Evolutionary conservation across 2,888 invertebrate genomes (phyloP).

Genomic region (Cosmia pyralina): DNA sequence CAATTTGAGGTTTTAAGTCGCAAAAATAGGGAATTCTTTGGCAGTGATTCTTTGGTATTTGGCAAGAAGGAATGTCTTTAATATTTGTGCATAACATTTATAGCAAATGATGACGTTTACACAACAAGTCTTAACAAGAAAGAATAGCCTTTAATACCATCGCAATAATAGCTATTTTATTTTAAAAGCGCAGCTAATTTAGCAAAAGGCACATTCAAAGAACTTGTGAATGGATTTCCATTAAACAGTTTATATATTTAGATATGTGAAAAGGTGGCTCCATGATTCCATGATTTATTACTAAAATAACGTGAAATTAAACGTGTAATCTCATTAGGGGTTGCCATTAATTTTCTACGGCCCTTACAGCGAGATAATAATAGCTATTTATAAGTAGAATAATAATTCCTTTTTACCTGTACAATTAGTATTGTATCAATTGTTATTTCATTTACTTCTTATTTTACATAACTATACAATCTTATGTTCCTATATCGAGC

Average conservation of each 20-base stretch:
- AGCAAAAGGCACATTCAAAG: constrained; percentile 63
- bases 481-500: constrained; percentile 72
- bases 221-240: constrained; percentile 37
- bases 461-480: constrained; percentile 74
- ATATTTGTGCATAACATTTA: constrained; percentile 54
- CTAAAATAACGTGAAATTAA: constrained; percentile 13
- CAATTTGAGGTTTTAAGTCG: constrained; percentile 30
- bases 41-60: constrained; percentile 61
- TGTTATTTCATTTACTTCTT: constrained; percentile 60
- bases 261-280: constrained; percentile 46
- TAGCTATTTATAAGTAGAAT: constrained; percentile 62
- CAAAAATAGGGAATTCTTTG: constrained; percentile 42
- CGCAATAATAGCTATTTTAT: constrained; percentile 19
- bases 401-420: constrained; percentile 69
- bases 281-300: constrained; percentile 13
- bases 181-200: constrained; percentile 41
- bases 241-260: constrained; percentile 32
- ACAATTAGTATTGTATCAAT: constrained; percentile 63
- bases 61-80: constrained; percentile 60
- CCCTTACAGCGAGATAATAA: constrained; percentile 63
- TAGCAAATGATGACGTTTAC: constrained; percentile 27
- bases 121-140: constrained; percentile 30
- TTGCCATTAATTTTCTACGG: constrained; percentile 41
- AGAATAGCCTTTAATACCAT: constrained; percentile 28
- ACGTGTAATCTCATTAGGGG: constrained; percentile 13